phyloP scores from a whole-genome alignment of 2,113 vertebrate species.

The Peromyscus maniculatus region DNA sequence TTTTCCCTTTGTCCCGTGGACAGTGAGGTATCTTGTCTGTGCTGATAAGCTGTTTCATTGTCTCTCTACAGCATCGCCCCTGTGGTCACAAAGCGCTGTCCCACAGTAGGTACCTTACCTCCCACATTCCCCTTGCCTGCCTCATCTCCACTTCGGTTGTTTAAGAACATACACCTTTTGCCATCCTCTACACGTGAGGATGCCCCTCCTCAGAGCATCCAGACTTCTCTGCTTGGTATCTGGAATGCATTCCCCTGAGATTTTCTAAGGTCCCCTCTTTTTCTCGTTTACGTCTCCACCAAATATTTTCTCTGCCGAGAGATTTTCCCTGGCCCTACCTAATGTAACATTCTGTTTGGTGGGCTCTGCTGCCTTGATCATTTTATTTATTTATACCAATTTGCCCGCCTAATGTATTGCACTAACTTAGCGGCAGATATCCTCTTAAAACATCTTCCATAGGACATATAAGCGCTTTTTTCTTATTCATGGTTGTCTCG shows the following conservation, averaged over 20 bases:
- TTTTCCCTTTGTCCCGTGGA: background rate
- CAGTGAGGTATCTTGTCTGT: background rate
- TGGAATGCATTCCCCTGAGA: background rate
- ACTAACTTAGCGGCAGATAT: background rate
- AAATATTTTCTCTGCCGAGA: background rate
- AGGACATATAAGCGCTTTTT: background rate
- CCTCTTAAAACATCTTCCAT: background rate
- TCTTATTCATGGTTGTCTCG: background rate
- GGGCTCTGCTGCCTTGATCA: background rate
- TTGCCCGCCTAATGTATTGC: background rate
- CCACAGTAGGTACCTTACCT: background rate
- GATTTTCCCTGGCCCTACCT: background rate
- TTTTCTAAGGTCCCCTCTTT: background rate
- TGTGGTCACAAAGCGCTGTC: background rate
- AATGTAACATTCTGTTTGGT: background rate
- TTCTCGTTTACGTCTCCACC: background rate
- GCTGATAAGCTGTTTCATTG: background rate
- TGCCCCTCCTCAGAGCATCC: background rate
- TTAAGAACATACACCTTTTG: background rate
- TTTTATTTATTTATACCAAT: background rate
- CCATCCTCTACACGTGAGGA: background rate
- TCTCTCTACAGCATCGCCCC: background rate
- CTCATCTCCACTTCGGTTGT: background rate
- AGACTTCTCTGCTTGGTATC: background rate
- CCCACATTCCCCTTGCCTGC: background rate